phyloP scores from a whole-genome alignment of 2,113 vertebrate species.

The Peromyscus californicus region DNA sequence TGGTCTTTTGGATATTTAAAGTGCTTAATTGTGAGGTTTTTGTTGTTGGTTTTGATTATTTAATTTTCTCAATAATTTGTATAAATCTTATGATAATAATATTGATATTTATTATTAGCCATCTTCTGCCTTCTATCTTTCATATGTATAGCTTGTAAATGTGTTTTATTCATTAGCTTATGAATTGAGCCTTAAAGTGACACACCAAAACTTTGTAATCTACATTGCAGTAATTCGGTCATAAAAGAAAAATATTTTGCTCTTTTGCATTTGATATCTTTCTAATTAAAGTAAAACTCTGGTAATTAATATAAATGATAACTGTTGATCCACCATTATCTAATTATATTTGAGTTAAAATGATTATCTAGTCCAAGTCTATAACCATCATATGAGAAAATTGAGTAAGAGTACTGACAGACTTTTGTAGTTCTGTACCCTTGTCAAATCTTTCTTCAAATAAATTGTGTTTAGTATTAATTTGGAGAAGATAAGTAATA shows the following conservation, averaged over 20 bases:
- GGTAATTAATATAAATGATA: not conserved
- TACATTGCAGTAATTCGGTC: not conserved
- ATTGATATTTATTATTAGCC: not conserved
- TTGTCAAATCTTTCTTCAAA: not conserved
- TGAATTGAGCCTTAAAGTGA: not conserved
- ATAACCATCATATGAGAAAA: not conserved
- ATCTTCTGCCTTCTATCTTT: not conserved
- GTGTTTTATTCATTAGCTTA: conserved; percentile 24
- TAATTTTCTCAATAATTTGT: conserved; percentile 31
- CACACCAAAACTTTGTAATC: not conserved
- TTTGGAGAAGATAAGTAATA: not conserved
- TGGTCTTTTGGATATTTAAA: not conserved
- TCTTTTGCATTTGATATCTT: not conserved
- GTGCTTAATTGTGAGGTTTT: not conserved
- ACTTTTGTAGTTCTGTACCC: not conserved
- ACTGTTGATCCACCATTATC: not conserved
- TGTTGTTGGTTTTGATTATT: not conserved
- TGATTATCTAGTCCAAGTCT: not conserved
- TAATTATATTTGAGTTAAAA: not conserved
- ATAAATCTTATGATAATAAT: not conserved
- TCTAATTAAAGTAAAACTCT: not conserved
- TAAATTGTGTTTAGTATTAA: not conserved
- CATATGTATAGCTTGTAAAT: not conserved
- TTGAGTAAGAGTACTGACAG: not conserved
- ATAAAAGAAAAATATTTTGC: not conserved